Evolutionary conservation across 2,888 invertebrate genomes (phyloP), one percentile per base, ranked within the genome.

Genomic region (Diloba caeruleocephala): DNA sequence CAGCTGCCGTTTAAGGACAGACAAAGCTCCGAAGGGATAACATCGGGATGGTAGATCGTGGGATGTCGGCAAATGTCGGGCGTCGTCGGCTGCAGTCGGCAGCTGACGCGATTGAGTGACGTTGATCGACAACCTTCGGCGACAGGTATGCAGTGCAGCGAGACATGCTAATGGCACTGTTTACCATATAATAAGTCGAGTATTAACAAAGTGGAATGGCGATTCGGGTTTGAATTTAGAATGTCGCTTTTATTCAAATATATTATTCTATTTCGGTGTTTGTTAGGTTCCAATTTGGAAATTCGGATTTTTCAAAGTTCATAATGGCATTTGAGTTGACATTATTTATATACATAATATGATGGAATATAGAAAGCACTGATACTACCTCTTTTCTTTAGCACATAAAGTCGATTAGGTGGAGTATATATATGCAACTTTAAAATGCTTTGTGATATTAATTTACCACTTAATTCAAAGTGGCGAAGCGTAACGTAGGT

Each of bases 151-250:
- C 72, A 80, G 79, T 78, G 81, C 78, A 78, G 76, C 79, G 73
- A 83, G 89, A 90, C 89, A 92, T 92, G 90, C 87, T 91, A 92
- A 92, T 90, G 86, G 79, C 78, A 74, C 88, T 87, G 87, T 82
- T 92, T 92, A 88, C 87, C 92, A 92, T 92, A 91, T 91, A 91
- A 91, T 90, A 90, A 88, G 85, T 85, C 83, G 78, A 70, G 75
- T 82, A 85, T 84, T 84, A 85, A 80, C 79, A 77, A 82, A 78
- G 74, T 75, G 73, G 67, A 71, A 71, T 71, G 71, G 65, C 48
- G 65, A 61, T 56, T 78, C 72, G 62, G 69, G 69, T 76, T 76
- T 67, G 61, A 71, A 75, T 76, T 75, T 55, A 60, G 67, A 74
- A 72, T 74, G 71, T 80, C 74, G 69, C 66, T 77, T 78, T 79